Conservation (phyloP, 2,797 vertebrate species). For the Anabas testudineus region DNA sequence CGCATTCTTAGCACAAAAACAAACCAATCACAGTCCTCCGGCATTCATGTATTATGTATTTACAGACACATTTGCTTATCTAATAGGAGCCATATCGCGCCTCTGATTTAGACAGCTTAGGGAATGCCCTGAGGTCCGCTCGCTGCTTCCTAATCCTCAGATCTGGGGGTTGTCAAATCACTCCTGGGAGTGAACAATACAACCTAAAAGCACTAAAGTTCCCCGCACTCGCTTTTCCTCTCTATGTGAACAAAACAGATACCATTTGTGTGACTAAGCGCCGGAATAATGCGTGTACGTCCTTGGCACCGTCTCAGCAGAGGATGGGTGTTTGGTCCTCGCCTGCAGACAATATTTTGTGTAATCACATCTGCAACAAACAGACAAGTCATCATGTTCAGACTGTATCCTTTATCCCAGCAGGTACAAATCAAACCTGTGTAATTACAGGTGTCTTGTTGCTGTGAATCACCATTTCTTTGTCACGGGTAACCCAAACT, state of each 20-base stretch:
- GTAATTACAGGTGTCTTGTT: slow-evolving; percentile 50
- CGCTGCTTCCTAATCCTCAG: slow-evolving; percentile 59
- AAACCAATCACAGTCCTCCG: slow-evolving; percentile 53
- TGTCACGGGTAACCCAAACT: slow-evolving; percentile 22
- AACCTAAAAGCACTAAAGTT: slow-evolving; percentile 44
- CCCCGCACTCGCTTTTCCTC: slow-evolving; percentile 26
- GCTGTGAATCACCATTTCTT: slow-evolving; percentile 33
- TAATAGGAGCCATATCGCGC: slow-evolving; percentile 73
- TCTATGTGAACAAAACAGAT: slow-evolving; percentile 47
- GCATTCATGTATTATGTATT: slow-evolving; percentile 70
- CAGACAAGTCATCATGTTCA: slow-evolving; percentile 39
- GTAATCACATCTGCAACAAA: slow-evolving; percentile 55
- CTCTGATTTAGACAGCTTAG: slow-evolving; percentile 69
- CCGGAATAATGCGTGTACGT: slow-evolving; percentile 42
- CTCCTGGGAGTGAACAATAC: slow-evolving; percentile 56
- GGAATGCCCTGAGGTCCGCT: slow-evolving; percentile 51
- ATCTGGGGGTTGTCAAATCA: slow-evolving; percentile 65
- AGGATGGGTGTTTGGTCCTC: slow-evolving; percentile 36
- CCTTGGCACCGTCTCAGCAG: slow-evolving; percentile 40
- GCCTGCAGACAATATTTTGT: slow-evolving; percentile 50
- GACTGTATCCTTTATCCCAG: slow-evolving; percentile 24
- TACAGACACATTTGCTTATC: slow-evolving; percentile 75
- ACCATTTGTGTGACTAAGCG: slow-evolving; percentile 58
- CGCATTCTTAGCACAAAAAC: slow-evolving; percentile 46
- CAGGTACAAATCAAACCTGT: slow-evolving; percentile 40